Percentiles rank a stretch among this genome's conserved stretches.
Evolutionary conservation across 2,888 invertebrate genomes (phyloP).

Genomic region (Aethes cnicana): DNA sequence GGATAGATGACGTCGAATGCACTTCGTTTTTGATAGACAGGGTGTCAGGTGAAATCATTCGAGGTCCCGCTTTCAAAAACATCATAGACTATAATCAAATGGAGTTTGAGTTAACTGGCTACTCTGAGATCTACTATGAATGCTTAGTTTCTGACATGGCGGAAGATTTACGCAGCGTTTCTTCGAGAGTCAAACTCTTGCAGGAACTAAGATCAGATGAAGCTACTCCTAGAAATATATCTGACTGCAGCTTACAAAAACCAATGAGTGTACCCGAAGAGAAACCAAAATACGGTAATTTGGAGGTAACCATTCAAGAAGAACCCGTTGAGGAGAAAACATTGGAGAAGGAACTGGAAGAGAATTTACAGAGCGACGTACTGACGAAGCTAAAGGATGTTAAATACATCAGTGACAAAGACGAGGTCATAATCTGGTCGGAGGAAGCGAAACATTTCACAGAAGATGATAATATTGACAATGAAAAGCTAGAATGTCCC

Average conservation of each 20-base stretch:
- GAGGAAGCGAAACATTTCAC: slow-evolving; percentile 47
- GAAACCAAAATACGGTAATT: slow-evolving; percentile 20
- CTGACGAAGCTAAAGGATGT: slow-evolving; percentile 58
- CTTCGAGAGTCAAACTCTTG: slow-evolving; percentile 64
- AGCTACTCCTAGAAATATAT: slow-evolving; percentile 49
- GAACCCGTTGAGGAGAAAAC: background rate
- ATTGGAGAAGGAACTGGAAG: slow-evolving; percentile 42
- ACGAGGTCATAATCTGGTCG: slow-evolving; percentile 59
- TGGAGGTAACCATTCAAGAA: slow-evolving; percentile 14
- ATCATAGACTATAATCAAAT: slow-evolving; percentile 69
- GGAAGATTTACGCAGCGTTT: slow-evolving; percentile 62
- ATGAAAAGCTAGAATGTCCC: slow-evolving; percentile 34
- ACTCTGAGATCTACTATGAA: slow-evolving; percentile 69
- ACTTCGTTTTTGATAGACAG: slow-evolving; percentile 67
- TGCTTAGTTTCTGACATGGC: slow-evolving; percentile 57
- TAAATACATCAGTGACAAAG: slow-evolving; percentile 53
- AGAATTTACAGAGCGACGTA: slow-evolving; percentile 46
- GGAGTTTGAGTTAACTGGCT: slow-evolving; percentile 70
- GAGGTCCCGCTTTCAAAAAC: slow-evolving; percentile 67
- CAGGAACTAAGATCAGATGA: slow-evolving; percentile 57
- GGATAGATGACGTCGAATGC: slow-evolving; percentile 49
- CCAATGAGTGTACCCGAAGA: slow-evolving; percentile 32
- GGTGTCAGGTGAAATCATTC: slow-evolving; percentile 66
- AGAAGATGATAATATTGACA: slow-evolving; percentile 38
- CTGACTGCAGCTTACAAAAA: slow-evolving; percentile 40